These are phyloP conservation scores for Zosterops hypoxanthus DNA, from an alignment of 2,113 vertebrate species.

Conservation along the genomic window DNA sequence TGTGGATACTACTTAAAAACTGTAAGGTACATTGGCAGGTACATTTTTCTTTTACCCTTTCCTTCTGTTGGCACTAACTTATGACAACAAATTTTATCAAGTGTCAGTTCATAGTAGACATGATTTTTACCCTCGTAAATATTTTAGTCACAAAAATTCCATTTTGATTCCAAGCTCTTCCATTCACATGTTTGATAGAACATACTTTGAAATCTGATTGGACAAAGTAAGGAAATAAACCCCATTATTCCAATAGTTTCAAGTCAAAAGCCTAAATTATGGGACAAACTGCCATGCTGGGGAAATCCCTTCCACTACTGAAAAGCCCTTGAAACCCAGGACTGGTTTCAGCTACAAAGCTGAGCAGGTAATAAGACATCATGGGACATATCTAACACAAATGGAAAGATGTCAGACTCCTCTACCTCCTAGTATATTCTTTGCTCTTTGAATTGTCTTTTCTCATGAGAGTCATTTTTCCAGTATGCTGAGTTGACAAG, in stretches of 20 bases:
- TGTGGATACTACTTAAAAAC: neutral
- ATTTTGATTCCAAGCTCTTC: neutral
- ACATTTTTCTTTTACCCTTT: neutral
- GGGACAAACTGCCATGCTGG: rapidly evolving
- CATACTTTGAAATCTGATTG: neutral
- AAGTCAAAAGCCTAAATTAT: neutral
- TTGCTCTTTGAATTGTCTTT: neutral
- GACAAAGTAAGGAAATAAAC: neutral
- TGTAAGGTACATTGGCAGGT: neutral
- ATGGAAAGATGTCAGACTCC: neutral
- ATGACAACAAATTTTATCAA: neutral
- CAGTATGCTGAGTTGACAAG: neutral
- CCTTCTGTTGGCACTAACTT: neutral
- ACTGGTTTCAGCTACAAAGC: neutral
- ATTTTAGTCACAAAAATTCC: neutral
- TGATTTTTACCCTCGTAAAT: neutral
- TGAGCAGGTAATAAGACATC: neutral
- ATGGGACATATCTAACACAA: neutral
- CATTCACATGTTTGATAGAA: neutral
- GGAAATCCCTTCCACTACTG: neutral
- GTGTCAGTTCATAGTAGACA: neutral
- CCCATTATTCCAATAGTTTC: neutral
- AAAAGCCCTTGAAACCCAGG: neutral
- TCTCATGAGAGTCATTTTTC: neutral
- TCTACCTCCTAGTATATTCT: neutral